Evolutionary conservation across 2,888 invertebrate species (phyloP), one percentile per base, ranked within the genome.

Genomic region (Laspeyria flexula): DNA sequence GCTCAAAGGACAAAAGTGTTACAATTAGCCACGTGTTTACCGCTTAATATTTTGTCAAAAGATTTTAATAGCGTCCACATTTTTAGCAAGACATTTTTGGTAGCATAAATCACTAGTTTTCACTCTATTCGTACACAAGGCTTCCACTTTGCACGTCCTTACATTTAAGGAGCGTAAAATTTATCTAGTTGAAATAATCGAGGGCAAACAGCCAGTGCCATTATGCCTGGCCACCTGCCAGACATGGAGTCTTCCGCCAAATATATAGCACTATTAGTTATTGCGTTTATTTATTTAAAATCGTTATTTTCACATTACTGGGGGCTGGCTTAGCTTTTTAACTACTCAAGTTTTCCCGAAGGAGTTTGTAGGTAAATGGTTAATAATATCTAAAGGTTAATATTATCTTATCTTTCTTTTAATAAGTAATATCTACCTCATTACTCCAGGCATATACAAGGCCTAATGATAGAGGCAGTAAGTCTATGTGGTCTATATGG

Each of bases 181-280:
- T 82, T 88, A 87, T 88, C 80, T 86, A 82, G 83, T 80, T 77
- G 86, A 85, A 88, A 83, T 86, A 86, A 86, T 85, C 80, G 82
- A 71, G 73, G 80, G 75, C 76, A 75, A 78, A 73, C 77, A 76
- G 74, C 73, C 74, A 79, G 71, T 73, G 67, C 78, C 79, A 83
- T 85, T 83, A 79, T 73, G 77, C 73, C 83, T 87, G 87, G 87
- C 86, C 62, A 57, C 57, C 43, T 59, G 87, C 88, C 88, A 88
- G 79, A 74, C 73, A 65, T 60, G 71, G 72, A 65, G 71, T 77
- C 71, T 71, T 67, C 76, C 69, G 65, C 55, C 66, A 65, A 68
- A 74, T 71, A 60, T 67, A 72, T 66, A 68, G 63, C 73, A 69
- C 74, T 65, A 66, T 71, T 69, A 69, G 65, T 73, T 68, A 65